Evolutionary conservation across 2,113 vertebrate species (phyloP).

Genomic region (Ellobius talpinus): DNA sequence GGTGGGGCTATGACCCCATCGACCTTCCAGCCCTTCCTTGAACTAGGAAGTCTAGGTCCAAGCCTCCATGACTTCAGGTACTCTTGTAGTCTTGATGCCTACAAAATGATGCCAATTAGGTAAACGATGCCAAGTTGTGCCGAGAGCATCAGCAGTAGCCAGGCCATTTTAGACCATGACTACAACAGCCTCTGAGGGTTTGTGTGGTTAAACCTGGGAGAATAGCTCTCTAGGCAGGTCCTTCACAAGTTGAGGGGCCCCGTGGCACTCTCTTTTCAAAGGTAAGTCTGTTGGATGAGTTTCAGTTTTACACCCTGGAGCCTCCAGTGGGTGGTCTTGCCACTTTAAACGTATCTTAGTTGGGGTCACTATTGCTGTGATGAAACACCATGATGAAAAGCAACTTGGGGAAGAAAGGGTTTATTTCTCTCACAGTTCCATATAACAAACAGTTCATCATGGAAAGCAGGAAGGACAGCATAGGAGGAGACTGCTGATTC

Average conservation of each 20-base stretch:
- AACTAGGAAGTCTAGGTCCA: background rate
- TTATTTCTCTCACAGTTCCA: background rate
- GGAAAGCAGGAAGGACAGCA: background rate
- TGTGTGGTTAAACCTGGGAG: background rate
- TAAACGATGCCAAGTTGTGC: background rate
- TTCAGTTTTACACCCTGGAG: background rate
- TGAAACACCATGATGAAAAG: background rate
- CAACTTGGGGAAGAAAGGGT: background rate
- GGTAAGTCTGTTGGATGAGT: background rate
- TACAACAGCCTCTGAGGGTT: background rate
- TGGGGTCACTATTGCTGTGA: background rate
- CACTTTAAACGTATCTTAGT: background rate
- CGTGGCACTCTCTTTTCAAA: background rate
- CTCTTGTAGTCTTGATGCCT: background rate
- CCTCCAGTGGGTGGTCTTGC: background rate
- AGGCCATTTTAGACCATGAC: background rate
- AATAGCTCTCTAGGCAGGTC: background rate
- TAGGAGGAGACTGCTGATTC: too few species aligned
- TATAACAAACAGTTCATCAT: background rate
- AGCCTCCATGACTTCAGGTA: background rate
- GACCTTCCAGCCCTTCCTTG: background rate
- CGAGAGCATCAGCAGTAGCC: background rate
- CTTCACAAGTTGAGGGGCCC: background rate
- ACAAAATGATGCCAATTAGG: background rate
- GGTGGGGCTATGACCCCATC: background rate